Evolutionary conservation across 2,888 invertebrate genomes (phyloP).

Genomic region (Galerucella pusilla): DNA sequence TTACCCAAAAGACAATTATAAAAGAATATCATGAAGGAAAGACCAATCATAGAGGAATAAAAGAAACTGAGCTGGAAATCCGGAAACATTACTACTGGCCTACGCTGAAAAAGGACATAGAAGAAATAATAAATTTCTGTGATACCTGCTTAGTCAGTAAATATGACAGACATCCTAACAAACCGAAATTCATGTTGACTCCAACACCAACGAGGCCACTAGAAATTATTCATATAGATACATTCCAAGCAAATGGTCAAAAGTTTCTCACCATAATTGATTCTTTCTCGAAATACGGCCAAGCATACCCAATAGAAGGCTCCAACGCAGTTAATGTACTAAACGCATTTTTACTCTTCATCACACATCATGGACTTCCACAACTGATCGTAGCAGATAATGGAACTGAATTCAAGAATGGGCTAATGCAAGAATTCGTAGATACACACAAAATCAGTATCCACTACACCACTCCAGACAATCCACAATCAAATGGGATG

Average conservation of each 20-base stretch:
- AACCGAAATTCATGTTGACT: slow-evolving; percentile 21
- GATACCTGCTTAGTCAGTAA: slow-evolving; percentile 10
- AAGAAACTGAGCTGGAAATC: slow-evolving; percentile 16
- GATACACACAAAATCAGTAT: slow-evolving; percentile 11
- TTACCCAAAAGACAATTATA: neutral
- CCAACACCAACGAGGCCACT: slow-evolving; percentile 25
- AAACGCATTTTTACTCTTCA: slow-evolving; percentile 1
- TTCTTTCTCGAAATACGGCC: neutral
- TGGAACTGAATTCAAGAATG: no score
- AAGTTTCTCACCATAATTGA: slow-evolving; percentile 24
- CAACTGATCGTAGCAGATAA: no score
- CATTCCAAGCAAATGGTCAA: slow-evolving; percentile 19
- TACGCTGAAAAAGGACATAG: neutral
- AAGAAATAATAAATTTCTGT: slow-evolving; percentile 10
- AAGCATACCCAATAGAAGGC: slow-evolving; percentile 12
- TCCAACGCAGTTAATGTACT: slow-evolving; percentile 8
- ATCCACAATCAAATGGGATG: slow-evolving; percentile 6
- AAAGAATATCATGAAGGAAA: slow-evolving; percentile 21
- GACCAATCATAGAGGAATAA: slow-evolving; percentile 24
- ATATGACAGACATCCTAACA: slow-evolving; percentile 24
- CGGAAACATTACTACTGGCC: slow-evolving; percentile 22
- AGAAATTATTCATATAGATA: slow-evolving; percentile 27
- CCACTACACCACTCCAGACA: slow-evolving; percentile 9
- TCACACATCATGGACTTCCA: no score
- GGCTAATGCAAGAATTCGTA: slow-evolving; percentile 5